A percentile compares a stretch with the other conserved stretches of the same genome.
Conservation (phyloP, 2,888 invertebrate species). For the Choristoneura rosaceana region DNA sequence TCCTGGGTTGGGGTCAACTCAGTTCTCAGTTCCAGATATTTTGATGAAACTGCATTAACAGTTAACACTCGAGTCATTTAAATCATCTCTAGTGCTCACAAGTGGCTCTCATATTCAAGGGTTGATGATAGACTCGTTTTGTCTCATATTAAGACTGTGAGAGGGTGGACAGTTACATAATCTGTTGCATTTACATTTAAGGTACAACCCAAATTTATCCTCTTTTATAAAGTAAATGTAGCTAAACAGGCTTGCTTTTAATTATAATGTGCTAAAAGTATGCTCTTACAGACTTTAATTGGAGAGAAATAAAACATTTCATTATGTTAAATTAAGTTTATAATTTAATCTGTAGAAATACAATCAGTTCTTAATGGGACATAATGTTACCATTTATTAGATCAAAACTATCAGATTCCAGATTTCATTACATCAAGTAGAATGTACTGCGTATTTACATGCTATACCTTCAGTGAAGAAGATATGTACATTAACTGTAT, state of each 20-base stretch:
- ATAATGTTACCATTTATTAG: constrained; percentile 9
- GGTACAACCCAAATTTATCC: not conserved
- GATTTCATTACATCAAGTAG: constrained; percentile 11
- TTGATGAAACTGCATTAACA: too few relatives aligned
- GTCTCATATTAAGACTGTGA: not conserved
- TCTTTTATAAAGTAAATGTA: not conserved
- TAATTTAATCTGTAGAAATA: constrained; percentile 35
- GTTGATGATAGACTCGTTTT: not conserved
- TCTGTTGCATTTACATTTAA: constrained; percentile 18
- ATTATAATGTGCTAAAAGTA: not conserved
- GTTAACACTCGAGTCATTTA: too few relatives aligned
- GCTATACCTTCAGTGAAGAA: constrained; percentile 6
- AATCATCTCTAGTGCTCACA: too few relatives aligned
- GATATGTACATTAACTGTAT: not conserved
- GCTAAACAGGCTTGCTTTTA: not conserved
- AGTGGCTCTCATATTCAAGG: not conserved
- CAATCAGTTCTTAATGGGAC: constrained; percentile 31
- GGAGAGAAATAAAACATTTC: constrained; percentile 23
- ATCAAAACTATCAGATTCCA: constrained; percentile 22
- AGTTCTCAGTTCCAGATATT: too few relatives aligned
- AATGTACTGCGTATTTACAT: not conserved
- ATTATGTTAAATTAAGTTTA: constrained; percentile 24
- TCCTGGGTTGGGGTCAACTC: too few relatives aligned
- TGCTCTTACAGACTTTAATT: not conserved
- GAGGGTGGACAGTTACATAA: not conserved